Percentiles rank a stretch among this genome's conserved stretches.
Evolutionary conservation across 2,797 vertebrate genomes (phyloP).

Genomic region (Hipposideros larvatus): DNA sequence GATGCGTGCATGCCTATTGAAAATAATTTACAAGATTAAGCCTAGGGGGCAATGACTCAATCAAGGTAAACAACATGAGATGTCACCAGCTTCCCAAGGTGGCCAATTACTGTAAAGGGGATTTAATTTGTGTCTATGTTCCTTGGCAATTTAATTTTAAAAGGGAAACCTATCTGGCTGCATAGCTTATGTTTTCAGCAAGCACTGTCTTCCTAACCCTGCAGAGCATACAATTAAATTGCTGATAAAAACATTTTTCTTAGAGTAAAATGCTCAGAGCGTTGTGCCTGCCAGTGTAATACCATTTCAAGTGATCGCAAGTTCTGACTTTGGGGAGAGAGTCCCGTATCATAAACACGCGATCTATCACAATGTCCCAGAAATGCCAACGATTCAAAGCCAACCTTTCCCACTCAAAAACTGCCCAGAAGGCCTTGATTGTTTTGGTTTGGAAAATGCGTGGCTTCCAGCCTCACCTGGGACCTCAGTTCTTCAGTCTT

Average conservation of each 20-base stretch:
- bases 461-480: neutral
- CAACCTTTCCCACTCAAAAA: neutral
- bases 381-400: slow-evolving; percentile 44
- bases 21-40: neutral
- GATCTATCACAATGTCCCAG: slow-evolving; percentile 32
- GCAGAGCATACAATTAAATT: slow-evolving; percentile 2
- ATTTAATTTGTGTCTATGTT: neutral
- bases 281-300: neutral
- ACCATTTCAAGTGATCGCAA: neutral
- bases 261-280: neutral
- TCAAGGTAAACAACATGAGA: neutral
- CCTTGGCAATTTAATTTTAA: neutral
- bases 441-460: slow-evolving; percentile 16
- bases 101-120: neutral
- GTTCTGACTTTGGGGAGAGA: neutral
- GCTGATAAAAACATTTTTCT: slow-evolving; percentile 37
- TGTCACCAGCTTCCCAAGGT: neutral
- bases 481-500: neutral
- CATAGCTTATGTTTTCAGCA: neutral
- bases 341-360: neutral
- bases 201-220: neutral
- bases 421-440: neutral
- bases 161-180: neutral
- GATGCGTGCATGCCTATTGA: neutral
- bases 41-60: neutral